Percentiles rank a stretch among this genome's conserved stretches.
Evolutionary conservation across 1,140 invertebrate genomes (phyloP).

Genomic region (Drosophila equinoxialis): DNA sequence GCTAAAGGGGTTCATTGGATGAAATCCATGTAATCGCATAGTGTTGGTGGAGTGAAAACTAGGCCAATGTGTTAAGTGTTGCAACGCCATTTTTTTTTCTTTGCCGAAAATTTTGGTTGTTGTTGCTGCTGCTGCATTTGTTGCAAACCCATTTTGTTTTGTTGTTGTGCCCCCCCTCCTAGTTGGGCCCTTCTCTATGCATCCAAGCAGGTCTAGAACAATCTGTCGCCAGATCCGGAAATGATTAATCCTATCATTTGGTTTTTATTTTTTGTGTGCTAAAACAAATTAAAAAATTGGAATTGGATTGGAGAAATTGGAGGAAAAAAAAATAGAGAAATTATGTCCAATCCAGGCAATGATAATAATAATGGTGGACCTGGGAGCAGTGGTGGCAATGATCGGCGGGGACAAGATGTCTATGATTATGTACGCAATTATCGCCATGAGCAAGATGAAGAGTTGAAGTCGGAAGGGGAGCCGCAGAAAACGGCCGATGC

Average conservation of each 20-base stretch:
- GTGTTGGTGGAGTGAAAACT: not conserved
- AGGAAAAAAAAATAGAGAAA: constrained; percentile 4
- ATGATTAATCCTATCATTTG: not conserved
- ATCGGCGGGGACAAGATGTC: not conserved
- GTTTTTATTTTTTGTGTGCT: constrained; percentile 18
- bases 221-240: not conserved
- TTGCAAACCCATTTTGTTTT: constrained; percentile 9
- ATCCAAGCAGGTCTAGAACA: not conserved
- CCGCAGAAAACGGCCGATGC: not conserved
- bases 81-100: constrained; percentile 12
- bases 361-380: constrained; percentile 24
- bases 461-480: constrained; percentile 10
- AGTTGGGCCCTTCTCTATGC: not conserved
- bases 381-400: constrained; percentile 7
- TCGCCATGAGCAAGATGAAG: constrained; percentile 51
- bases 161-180: not conserved
- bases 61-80: constrained; percentile 3
- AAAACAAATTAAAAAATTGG: constrained; percentile 12
- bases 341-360: constrained; percentile 40
- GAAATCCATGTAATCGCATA: not conserved
- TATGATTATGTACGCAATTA: constrained; percentile 47
- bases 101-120: not conserved
- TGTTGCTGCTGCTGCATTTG: not conserved
- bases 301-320: not conserved
- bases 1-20: not conserved